phyloP scores from a whole-genome alignment of 2,797 vertebrate genomes.

The Tachyglossus aculeatus region DNA sequence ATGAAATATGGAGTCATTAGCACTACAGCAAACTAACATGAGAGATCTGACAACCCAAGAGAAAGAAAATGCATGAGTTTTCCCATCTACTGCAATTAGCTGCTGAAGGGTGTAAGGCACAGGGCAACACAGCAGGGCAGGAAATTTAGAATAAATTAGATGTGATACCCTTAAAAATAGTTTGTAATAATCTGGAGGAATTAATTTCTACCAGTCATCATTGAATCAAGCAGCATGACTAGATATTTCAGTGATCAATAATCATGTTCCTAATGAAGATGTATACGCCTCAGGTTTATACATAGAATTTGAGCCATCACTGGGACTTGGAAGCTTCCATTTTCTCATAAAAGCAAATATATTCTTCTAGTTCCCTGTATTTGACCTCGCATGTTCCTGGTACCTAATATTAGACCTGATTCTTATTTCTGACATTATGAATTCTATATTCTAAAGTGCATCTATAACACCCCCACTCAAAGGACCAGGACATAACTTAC shows the following conservation, averaged over 20 bases:
- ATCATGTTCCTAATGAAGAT: slow-evolving; percentile 40
- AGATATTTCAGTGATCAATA: slow-evolving; percentile 57
- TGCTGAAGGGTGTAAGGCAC: background rate
- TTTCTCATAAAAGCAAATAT: slow-evolving; percentile 44
- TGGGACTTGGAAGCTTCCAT: slow-evolving; percentile 47
- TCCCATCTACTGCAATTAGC: slow-evolving; percentile 1
- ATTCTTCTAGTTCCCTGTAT: slow-evolving; percentile 45
- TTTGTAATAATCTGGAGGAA: slow-evolving; percentile 46
- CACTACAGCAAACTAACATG: background rate
- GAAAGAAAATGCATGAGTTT: background rate
- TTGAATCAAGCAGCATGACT: slow-evolving; percentile 53
- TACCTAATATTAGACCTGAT: slow-evolving; percentile 9
- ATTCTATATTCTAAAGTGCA: slow-evolving; percentile 2
- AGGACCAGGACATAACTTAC: too few species aligned
- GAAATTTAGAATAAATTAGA: slow-evolving; percentile 54
- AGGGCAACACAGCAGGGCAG: slow-evolving; percentile 7
- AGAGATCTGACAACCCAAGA: background rate
- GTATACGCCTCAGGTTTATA: slow-evolving; percentile 27
- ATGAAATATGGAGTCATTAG: slow-evolving; percentile 33
- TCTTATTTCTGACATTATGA: slow-evolving; percentile 23
- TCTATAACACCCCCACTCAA: too few species aligned
- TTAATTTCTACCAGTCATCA: slow-evolving; percentile 39
- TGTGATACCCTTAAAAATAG: slow-evolving; percentile 58
- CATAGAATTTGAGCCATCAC: slow-evolving; percentile 42
- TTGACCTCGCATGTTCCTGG: slow-evolving; percentile 12